Evolutionary conservation across 2,888 invertebrate genomes (phyloP), one percentile per base, ranked within the genome.

Genomic region (Mimas tiliae): DNA sequence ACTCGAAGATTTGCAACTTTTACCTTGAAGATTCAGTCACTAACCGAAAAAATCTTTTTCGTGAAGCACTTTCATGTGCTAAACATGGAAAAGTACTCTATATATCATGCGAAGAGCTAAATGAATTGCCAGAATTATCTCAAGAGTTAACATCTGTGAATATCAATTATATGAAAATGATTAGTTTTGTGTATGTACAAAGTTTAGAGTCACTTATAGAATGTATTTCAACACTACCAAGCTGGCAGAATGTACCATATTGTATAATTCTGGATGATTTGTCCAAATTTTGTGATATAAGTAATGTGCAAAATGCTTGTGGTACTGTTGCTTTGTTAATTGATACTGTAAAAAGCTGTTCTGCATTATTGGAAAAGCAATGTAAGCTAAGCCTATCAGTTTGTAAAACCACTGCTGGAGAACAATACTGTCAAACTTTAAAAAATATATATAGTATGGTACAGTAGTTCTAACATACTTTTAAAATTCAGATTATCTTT

Each of bases 151-250:
- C 67, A 71, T 77, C 78, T 63, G 69, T 88, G 0, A 88, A 87
- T 62, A 84, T 85, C 69, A 84, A 89, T 73, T 91, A 87, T 65
- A 86, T 93, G 84, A 93, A 91, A 80, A 89, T 92, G 90, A 87
- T 93, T 21, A 90, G 86, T 73, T 93, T 93, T 76, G 71, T 93
- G 12, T 93, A 93, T 82, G 86, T 85, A 50, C 84, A 83, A 58
- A 84, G 72, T 67, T 70, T 88, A 62, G 81, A 87, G 63, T 79
- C 85, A n/a, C 74, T 93, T 7, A 70, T 91, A 68, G 91, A 91
- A 73, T 87, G 85, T 73, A 69, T 92, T 67, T 79, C 85, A 42
- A 80, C 85, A 48, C 74, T 93, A 68, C 84, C 89, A 0, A 78
- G 85, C 62, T 93, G 93, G 93, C 82, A 90, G 74, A 85, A 78